phyloP scores from a whole-genome alignment of 1,140 invertebrate species.

The Drosophila willistoni region DNA sequence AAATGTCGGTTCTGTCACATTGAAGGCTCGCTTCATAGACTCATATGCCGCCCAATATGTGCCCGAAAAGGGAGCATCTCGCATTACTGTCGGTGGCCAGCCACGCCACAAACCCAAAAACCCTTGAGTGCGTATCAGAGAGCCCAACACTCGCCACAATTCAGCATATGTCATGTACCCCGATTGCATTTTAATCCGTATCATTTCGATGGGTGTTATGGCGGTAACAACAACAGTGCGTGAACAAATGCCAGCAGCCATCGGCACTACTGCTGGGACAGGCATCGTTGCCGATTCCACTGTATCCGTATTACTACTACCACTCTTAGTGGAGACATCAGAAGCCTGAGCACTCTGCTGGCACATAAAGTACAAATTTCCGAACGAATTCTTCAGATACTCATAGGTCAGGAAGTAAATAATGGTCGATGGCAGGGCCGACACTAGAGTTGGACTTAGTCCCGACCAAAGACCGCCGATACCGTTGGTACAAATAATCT shows the following conservation, averaged over 20 bases:
- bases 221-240: slow-evolving; percentile 92
- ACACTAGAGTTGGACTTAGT: slow-evolving; percentile 95
- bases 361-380: slow-evolving; percentile 84
- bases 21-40: slow-evolving; percentile 88
- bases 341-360: not conserved
- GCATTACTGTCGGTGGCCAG: slow-evolving; percentile 93
- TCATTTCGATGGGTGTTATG: slow-evolving; percentile 97
- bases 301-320: not conserved
- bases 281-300: slow-evolving; percentile 1
- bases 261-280: slow-evolving; percentile 88
- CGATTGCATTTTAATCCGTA: slow-evolving; percentile 99
- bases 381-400: slow-evolving; percentile 89
- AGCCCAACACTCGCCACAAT: slow-evolving; percentile 83
- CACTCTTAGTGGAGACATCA: not conserved
- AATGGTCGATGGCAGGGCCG: slow-evolving; percentile 97
- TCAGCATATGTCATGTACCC: slow-evolving; percentile 93
- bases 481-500: slow-evolving; percentile 95
- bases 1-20: slow-evolving; percentile 88
- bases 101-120: slow-evolving; percentile 94
- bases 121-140: slow-evolving; percentile 89
- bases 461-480: slow-evolving; percentile 97
- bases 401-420: slow-evolving; percentile 99
- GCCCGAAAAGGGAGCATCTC: slow-evolving; percentile 98
- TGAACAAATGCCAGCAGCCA: slow-evolving; percentile 91
- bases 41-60: slow-evolving; percentile 98